Conservation (phyloP, 2,888 invertebrate genomes). For the Podabrus alpinus region DNA sequence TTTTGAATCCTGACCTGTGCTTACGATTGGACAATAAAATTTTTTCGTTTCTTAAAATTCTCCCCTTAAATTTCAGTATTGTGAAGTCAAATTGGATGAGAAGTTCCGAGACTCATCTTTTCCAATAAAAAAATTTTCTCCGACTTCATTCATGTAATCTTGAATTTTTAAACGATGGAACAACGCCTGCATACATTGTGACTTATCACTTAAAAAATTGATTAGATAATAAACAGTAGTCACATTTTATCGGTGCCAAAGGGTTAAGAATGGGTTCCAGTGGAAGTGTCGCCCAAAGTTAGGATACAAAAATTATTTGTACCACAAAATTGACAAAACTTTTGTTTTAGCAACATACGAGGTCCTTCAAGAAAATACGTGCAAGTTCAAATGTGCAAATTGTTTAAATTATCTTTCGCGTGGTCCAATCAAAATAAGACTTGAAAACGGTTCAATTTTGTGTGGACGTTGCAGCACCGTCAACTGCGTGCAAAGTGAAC, state of each 20-base stretch:
- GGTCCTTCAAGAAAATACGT: background rate
- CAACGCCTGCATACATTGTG: background rate
- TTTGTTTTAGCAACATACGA: background rate
- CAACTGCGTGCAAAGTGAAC: background rate
- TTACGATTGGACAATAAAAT: no score
- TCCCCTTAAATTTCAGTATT: no score
- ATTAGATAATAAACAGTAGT: background rate
- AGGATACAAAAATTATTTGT: background rate
- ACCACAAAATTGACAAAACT: background rate
- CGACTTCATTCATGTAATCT: no score
- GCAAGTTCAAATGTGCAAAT: background rate
- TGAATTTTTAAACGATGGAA: no score
- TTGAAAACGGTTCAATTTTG: background rate
- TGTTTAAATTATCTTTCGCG: background rate
- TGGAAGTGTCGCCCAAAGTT: background rate
- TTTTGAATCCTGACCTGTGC: background rate
- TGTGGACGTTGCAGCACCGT: background rate
- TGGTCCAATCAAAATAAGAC: background rate
- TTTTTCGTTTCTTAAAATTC: no score
- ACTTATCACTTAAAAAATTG: background rate
- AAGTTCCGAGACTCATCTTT: no score
- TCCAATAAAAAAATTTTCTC: no score
- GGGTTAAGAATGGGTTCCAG: background rate
- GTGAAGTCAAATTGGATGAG: no score
- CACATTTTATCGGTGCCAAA: background rate